Evolutionary conservation across 1,140 invertebrate genomes (phyloP).

Genomic region (Cotesia vestalis): DNA sequence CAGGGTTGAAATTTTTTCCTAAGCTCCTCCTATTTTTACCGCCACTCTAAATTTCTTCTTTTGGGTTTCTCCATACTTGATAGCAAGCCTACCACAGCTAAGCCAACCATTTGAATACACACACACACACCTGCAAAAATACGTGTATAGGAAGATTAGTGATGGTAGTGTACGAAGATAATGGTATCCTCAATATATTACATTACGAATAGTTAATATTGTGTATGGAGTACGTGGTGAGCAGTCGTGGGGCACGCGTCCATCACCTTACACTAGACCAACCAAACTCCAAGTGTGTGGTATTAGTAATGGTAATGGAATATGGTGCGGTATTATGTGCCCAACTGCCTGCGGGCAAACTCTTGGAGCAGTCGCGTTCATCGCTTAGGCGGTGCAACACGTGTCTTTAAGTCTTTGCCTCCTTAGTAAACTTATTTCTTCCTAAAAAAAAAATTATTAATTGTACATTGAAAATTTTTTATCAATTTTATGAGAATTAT

Average conservation of each 20-base stretch:
- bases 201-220: too few relatives aligned
- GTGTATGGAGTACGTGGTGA: not conserved
- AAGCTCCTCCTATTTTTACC: not conserved
- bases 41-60: conserved; percentile 15
- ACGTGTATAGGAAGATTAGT: too few relatives aligned
- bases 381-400: conserved; percentile 47
- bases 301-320: too few relatives aligned
- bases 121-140: too few relatives aligned
- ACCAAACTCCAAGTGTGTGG: not conserved
- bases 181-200: too few relatives aligned
- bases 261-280: conserved; percentile 23
- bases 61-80: not conserved
- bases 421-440: not conserved
- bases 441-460: too few relatives aligned
- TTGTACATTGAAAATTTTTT: too few relatives aligned
- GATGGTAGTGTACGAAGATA: too few relatives aligned
- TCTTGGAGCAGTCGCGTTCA: conserved; percentile 56
- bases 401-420: conserved; percentile 28
- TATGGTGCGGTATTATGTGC: conserved; percentile 7
- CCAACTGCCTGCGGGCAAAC: conserved; percentile 20
- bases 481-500: too few relatives aligned
- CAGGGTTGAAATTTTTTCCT: too few relatives aligned
- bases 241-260: conserved; percentile 34
- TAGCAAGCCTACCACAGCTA: too few relatives aligned
- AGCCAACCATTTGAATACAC: too few relatives aligned